Conservation (phyloP, 2,797 vertebrate species). For the Sparidentex hasta region DNA sequence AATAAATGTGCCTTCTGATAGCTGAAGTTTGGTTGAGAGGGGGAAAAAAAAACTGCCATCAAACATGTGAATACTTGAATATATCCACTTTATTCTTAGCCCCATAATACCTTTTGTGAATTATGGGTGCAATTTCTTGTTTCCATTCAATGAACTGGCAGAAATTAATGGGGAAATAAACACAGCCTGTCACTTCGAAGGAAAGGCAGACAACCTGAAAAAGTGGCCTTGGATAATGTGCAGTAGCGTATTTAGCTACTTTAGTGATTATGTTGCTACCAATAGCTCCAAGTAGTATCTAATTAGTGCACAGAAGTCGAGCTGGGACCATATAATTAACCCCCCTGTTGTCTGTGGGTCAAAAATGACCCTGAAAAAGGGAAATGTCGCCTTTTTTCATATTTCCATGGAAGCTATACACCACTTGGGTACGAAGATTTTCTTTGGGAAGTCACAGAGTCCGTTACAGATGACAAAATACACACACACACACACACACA, state of each 20-base stretch:
- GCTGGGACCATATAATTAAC: too few species aligned
- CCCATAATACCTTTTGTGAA: neutral
- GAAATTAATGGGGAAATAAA: conserved; percentile 1
- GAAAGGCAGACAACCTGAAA: neutral
- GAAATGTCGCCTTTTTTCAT: too few species aligned
- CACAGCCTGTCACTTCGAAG: neutral
- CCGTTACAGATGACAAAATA: too few species aligned
- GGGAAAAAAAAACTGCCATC: conserved; percentile 20
- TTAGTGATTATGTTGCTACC: neutral
- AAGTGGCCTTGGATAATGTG: neutral
- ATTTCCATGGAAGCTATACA: too few species aligned
- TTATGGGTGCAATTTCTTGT: neutral
- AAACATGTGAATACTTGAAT: conserved; percentile 18
- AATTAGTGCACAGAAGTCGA: too few species aligned
- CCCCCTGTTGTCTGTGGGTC: too few species aligned
- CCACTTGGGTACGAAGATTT: too few species aligned
- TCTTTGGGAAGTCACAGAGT: too few species aligned
- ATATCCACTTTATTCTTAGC: neutral
- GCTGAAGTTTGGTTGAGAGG: conserved; percentile 3
- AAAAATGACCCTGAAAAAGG: too few species aligned
- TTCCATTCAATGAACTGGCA: conserved; percentile 1
- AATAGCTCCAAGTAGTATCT: too few species aligned
- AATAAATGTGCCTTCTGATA: conserved; percentile 4
- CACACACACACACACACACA: too few species aligned
- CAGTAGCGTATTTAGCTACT: conserved; percentile 4